A percentile compares a stretch with the other conserved stretches of the same genome.
Evolutionary conservation across 2,113 vertebrate species (phyloP).

Genomic region (Oreotrochilus melanogaster): DNA sequence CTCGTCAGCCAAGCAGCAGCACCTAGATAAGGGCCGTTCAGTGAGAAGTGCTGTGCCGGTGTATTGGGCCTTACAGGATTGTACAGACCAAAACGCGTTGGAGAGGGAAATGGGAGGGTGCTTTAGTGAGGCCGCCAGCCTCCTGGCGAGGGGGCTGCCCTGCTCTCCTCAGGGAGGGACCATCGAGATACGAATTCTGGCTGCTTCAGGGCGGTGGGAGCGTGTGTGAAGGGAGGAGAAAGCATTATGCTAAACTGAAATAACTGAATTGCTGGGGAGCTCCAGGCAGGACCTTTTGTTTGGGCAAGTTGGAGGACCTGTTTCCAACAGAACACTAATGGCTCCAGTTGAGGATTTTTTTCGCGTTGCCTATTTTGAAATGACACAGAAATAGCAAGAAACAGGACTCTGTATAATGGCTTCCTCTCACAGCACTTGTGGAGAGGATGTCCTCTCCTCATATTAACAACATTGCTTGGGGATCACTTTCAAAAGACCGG

Average conservation of each 20-base stretch:
- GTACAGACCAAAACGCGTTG: rapidly evolving
- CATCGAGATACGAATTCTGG: rapidly evolving
- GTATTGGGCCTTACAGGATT: background rate
- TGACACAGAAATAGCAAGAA: background rate
- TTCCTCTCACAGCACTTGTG: background rate
- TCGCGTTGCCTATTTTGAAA: background rate
- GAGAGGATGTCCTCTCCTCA: background rate
- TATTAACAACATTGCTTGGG: background rate
- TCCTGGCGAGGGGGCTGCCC: rapidly evolving
- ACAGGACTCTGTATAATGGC: background rate
- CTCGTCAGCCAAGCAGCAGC: background rate
- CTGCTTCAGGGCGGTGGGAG: rapidly evolving
- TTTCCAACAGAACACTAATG: background rate
- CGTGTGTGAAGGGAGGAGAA: rapidly evolving
- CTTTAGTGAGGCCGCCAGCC: too few relatives aligned
- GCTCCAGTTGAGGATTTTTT: rapidly evolving
- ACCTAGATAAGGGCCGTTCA: rapidly evolving
- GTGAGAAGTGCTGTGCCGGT: background rate
- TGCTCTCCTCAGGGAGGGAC: rapidly evolving
- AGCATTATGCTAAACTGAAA: background rate
- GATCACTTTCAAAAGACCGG: background rate
- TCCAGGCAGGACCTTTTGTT: background rate
- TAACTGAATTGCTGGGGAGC: background rate
- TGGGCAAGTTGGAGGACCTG: rapidly evolving
- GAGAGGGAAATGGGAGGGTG: background rate